A percentile compares a stretch with the other conserved stretches of the same genome.
phyloP scores from a whole-genome alignment of 2,113 vertebrate species.

The Montifringilla adamsi region DNA sequence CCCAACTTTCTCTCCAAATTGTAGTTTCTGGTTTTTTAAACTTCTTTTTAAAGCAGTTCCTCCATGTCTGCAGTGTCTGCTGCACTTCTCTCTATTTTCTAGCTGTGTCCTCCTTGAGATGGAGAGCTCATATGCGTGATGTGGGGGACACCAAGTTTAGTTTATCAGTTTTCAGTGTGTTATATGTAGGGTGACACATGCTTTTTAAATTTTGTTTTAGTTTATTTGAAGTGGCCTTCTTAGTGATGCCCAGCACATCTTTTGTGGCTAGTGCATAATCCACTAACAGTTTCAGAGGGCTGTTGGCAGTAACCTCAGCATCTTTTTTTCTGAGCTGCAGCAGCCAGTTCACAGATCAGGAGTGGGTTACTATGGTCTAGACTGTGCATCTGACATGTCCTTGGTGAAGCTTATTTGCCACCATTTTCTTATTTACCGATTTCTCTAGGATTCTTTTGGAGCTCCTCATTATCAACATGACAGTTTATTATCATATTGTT shows the following conservation, averaged over 20 bases:
- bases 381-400: not conserved
- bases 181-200: not conserved
- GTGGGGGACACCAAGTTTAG: not conserved
- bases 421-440: not conserved
- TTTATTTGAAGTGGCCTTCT: not conserved
- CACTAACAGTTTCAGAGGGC: not conserved
- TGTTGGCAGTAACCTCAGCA: not conserved
- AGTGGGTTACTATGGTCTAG: not conserved
- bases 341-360: not conserved
- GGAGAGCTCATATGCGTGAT: not conserved
- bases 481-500: not conserved
- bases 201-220: not conserved
- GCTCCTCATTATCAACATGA: not conserved
- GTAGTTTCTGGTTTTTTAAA: not conserved
- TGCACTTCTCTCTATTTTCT: not conserved
- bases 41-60: not conserved
- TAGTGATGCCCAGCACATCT: not conserved
- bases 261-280: not conserved
- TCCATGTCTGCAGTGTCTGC: not conserved
- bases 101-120: not conserved
- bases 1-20: not conserved
- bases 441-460: not conserved
- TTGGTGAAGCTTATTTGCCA: not conserved
- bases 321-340: not conserved
- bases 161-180: not conserved